phyloP scores from a whole-genome alignment of 1,140 invertebrate species.

The Neodiprion virginianus region DNA sequence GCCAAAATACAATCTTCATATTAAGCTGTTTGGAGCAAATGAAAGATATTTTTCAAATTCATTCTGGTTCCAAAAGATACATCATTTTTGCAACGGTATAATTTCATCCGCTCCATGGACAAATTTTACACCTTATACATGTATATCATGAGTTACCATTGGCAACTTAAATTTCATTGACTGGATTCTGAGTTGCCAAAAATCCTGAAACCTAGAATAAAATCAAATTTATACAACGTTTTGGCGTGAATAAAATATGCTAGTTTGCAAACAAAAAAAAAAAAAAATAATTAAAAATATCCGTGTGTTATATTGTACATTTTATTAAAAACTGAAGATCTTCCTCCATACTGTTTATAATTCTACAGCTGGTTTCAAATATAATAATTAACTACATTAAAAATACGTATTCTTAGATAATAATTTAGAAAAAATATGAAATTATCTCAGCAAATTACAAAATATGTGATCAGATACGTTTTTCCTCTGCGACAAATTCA shows the following conservation, averaged over 20 bases:
- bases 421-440: slow-evolving; percentile 1
- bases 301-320: background rate
- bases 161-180: background rate
- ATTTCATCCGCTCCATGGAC: slow-evolving; percentile 33
- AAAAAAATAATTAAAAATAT: background rate
- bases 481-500: background rate
- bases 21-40: slow-evolving; percentile 50
- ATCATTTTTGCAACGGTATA: slow-evolving; percentile 16
- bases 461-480: background rate
- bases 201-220: slow-evolving; percentile 9
- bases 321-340: background rate
- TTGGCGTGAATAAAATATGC: slow-evolving; percentile 5
- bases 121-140: slow-evolving; percentile 51
- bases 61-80: background rate
- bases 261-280: slow-evolving; percentile 1
- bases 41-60: slow-evolving; percentile 27
- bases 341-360: background rate
- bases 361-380: background rate
- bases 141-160: slow-evolving; percentile 19
- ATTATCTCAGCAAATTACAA: background rate
- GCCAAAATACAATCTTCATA: slow-evolving; percentile 61
- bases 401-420: slow-evolving; percentile 4
- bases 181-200: slow-evolving; percentile 24
- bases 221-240: slow-evolving; percentile 6
- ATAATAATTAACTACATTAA: slow-evolving; percentile 3